Conservation (phyloP, 2,113 vertebrate genomes). For the Cranoglanis bouderius region DNA sequence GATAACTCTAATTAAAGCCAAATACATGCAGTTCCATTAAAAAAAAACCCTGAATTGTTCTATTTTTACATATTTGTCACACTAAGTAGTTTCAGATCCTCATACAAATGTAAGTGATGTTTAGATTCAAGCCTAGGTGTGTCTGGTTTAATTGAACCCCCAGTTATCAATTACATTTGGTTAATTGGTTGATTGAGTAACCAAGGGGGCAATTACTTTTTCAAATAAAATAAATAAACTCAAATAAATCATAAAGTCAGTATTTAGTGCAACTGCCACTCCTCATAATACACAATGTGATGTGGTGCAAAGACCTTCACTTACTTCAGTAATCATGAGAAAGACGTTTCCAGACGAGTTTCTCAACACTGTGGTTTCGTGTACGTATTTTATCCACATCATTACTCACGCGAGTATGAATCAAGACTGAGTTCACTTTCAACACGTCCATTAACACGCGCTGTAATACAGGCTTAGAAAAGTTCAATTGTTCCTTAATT, state of each 20-base stretch:
- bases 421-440: constrained; percentile 20
- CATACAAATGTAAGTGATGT: background rate
- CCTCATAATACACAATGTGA: background rate
- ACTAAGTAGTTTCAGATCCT: background rate
- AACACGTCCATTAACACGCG: background rate
- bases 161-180: background rate
- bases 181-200: background rate
- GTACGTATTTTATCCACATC: constrained; percentile 18
- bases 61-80: background rate
- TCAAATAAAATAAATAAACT: too few relatives aligned
- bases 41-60: background rate
- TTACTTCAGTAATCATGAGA: background rate
- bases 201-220: background rate
- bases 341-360: background rate
- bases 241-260: background rate
- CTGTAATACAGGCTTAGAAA: background rate
- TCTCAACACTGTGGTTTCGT: constrained; percentile 14
- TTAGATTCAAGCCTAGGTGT: background rate
- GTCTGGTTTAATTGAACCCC: background rate
- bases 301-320: background rate
- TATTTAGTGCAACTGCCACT: background rate
- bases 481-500: background rate
- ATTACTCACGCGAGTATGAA: constrained; percentile 19
- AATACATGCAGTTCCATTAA: background rate
- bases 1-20: background rate